Evolutionary conservation across 2,113 vertebrate species (phyloP), one percentile per base, ranked within the genome.

Genomic region (Neogobius melanostomus): DNA sequence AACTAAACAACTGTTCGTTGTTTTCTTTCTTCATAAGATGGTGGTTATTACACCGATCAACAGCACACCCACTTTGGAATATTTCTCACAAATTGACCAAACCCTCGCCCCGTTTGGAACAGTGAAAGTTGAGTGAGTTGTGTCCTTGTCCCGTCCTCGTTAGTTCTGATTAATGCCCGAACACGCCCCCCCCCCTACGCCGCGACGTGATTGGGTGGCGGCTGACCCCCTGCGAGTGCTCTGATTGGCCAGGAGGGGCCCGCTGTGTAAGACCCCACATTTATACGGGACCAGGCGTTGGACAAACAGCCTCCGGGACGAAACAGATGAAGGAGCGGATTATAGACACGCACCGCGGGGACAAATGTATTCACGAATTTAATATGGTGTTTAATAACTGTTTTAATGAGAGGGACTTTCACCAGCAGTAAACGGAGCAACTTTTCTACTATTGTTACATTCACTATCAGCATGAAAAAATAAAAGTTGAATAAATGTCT

Each of bases 241-340:
- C 28, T 59, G 56, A 59, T 59, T 59, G 56, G 56, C 56, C 21
- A 28, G 28, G 21, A 28, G 21, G 28, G 28, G 4, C 56, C 56
- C 56, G 56, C 56, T 59, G 56, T 59, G 56, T 59, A 59, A 59
- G 56, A 59, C 56, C 6, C 21, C 56, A 59, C 56, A 59, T 59
- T 59, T 59, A 59, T 59, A 59, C 56, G 11, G 28, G 21, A 28
- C 28, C 28, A 11, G 5, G 56, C 28, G 11, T 59, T 28, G 11
- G 56, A 59, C 56, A 59, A 59, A 59, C 56, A 42, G 28, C 21
- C 17, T 21, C 53, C 8, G 16, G 53, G 53, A 56, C 53, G 53
- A 56, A 8, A 9, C 8, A 10, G 17, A 56, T 56, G 53, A 56
- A 56, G 8, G 9, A 10, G 10, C 16, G 53, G 53, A 56, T 56